Evolutionary conservation across 2,113 vertebrate genomes (phyloP).

Genomic region (Stictonetta naevosa): DNA sequence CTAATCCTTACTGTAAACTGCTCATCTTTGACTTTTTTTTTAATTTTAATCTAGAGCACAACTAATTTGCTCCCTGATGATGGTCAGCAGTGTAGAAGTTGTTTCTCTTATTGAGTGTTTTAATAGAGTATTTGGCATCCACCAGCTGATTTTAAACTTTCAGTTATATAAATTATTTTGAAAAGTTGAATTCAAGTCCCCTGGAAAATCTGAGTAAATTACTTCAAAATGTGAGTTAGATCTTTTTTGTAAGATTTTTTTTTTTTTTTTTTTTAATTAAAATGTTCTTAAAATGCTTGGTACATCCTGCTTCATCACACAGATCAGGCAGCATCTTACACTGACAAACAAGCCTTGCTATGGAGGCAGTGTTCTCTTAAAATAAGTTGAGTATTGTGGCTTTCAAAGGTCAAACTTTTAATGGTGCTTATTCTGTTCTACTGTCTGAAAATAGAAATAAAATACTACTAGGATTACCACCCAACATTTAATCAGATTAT

Average conservation of each 20-base stretch:
- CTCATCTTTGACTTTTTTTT: not conserved
- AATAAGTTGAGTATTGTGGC: conserved; percentile 36
- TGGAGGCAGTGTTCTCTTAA: not conserved
- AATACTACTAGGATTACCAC: conserved; percentile 28
- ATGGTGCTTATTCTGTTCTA: conserved; percentile 19
- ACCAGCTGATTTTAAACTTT: not conserved
- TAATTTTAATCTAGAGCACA: not conserved
- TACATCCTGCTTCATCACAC: not conserved
- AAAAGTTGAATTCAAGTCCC: not conserved
- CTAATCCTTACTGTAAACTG: not conserved
- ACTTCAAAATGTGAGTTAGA: not conserved
- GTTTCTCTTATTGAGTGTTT: not conserved
- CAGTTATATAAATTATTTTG: not conserved
- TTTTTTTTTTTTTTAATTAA: not conserved
- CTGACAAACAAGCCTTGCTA: not conserved
- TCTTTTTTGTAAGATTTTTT: not conserved
- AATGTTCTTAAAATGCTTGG: not conserved
- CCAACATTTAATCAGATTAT: conserved; percentile 53
- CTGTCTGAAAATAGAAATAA: conserved; percentile 56
- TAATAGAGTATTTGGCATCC: not conserved
- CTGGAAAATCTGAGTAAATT: not conserved
- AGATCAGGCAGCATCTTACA: not conserved
- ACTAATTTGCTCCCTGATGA: not conserved
- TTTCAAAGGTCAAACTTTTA: conserved; percentile 61
- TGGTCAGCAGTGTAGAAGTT: not conserved